A percentile compares a stretch with the other conserved stretches of the same genome.
Conservation (phyloP, 2,113 vertebrate genomes). For the Nipponia nippon region DNA sequence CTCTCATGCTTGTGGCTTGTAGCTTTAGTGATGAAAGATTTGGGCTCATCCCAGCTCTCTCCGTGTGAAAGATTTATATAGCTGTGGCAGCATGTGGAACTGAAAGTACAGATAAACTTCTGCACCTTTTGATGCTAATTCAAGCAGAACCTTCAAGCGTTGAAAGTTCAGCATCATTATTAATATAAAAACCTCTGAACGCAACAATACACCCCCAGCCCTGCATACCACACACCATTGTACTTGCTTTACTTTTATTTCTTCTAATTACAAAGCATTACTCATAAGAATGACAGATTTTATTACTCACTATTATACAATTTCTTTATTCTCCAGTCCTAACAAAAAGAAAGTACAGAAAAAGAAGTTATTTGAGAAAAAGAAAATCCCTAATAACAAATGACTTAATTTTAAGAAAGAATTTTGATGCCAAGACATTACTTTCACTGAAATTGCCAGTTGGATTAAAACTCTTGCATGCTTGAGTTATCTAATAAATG, state of each 20-base stretch:
- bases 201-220: constrained; percentile 25
- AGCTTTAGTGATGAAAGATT: background rate
- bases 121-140: background rate
- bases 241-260: constrained; percentile 44
- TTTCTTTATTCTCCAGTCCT: background rate
- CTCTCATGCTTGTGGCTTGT: background rate
- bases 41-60: background rate
- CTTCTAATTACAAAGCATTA: constrained; percentile 60
- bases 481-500: constrained; percentile 16
- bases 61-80: background rate
- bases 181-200: background rate
- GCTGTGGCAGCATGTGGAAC: background rate
- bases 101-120: background rate
- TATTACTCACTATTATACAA: constrained; percentile 59
- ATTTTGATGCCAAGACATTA: constrained; percentile 5
- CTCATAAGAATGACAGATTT: constrained; percentile 54
- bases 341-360: background rate
- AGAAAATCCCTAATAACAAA: background rate
- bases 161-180: constrained; percentile 41
- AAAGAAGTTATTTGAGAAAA: background rate
- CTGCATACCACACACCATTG: constrained; percentile 16
- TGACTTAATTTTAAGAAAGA: constrained; percentile 24
- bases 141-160: background rate
- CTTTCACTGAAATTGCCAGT: constrained; percentile 7
- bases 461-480: background rate